A percentile compares a stretch with the other conserved stretches of the same genome.
These are phyloP conservation scores for Rosalia funebris DNA, from an alignment of 2,888 invertebrate species.

Conservation along the genomic window DNA sequence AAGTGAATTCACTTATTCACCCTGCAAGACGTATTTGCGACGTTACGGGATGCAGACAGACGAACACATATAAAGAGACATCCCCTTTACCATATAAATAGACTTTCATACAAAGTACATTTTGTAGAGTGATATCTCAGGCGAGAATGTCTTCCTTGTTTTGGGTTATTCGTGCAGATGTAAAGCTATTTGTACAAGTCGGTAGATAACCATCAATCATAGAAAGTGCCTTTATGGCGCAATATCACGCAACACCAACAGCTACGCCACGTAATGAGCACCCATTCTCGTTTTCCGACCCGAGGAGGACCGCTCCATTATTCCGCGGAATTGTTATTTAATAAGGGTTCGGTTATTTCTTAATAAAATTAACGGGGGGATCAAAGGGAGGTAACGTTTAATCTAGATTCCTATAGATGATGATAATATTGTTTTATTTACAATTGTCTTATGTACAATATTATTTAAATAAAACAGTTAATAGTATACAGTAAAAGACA, in stretches of 20 bases:
- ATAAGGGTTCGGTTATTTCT: not conserved
- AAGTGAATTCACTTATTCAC: too few species aligned
- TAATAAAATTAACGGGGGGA: too few species aligned
- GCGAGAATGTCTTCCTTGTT: constrained; percentile 21
- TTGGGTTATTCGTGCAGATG: constrained; percentile 21
- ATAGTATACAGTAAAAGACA: too few species aligned
- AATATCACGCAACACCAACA: constrained; percentile 17
- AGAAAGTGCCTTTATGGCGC: constrained; percentile 26
- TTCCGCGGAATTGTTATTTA: not conserved
- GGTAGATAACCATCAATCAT: constrained; percentile 31
- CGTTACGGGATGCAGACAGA: too few species aligned
- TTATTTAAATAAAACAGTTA: too few species aligned
- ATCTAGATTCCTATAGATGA: too few species aligned
- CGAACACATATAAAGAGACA: too few species aligned
- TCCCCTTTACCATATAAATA: too few species aligned
- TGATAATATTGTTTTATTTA: too few species aligned
- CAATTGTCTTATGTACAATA: too few species aligned
- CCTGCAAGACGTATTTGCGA: too few species aligned
- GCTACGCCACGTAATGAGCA: constrained; percentile 8
- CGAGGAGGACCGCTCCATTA: constrained; percentile 7
- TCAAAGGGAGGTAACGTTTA: too few species aligned
- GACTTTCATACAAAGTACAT: constrained; percentile 6
- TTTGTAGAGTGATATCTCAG: constrained; percentile 21
- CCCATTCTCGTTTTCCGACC: not conserved
- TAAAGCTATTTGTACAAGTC: constrained; percentile 32